Percentiles rank a stretch among this genome's conserved stretches.
Conservation (phyloP, 2,888 invertebrate genomes). For the Ormyrus labotus region DNA sequence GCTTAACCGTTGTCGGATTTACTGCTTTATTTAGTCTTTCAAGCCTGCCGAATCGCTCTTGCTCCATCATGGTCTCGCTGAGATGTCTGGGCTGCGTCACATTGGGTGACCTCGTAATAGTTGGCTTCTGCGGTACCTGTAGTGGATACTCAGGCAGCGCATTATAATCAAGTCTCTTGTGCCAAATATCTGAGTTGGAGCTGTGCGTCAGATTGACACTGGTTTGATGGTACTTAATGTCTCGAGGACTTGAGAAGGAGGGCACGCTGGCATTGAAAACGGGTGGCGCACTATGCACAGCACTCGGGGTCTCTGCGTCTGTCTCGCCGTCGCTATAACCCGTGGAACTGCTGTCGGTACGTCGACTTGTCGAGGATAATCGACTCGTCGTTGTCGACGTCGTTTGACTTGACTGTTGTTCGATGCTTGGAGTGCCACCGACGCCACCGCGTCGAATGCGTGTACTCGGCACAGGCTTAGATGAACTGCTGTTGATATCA, state of each 20-base stretch:
- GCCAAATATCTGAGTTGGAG: conserved; percentile 72
- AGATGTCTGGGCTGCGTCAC: conserved; percentile 69
- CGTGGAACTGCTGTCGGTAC: conserved; percentile 71
- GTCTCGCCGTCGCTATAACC: conserved; percentile 76
- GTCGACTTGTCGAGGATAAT: conserved; percentile 66
- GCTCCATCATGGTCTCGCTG: conserved; percentile 68
- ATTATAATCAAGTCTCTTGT: conserved; percentile 60
- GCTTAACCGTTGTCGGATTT: conserved; percentile 56
- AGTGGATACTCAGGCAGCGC: conserved; percentile 60
- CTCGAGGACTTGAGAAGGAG: conserved; percentile 67
- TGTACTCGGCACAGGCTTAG: conserved; percentile 71
- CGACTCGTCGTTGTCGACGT: conserved; percentile 64
- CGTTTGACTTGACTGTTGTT: conserved; percentile 64
- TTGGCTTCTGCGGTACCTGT: conserved; percentile 66
- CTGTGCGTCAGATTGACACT: conserved; percentile 65
- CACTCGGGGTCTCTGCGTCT: conserved; percentile 72
- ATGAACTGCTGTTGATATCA: conserved; percentile 62
- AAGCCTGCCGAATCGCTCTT: conserved; percentile 65
- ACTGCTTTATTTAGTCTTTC: conserved; percentile 64
- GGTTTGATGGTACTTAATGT: conserved; percentile 65
- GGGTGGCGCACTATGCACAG: conserved; percentile 73
- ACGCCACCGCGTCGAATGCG: conserved; percentile 67
- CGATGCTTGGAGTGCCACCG: conserved; percentile 13
- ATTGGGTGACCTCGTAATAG: conserved; percentile 68
- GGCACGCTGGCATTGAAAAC: conserved; percentile 67